Percentiles rank a stretch among this genome's conserved stretches.
These are phyloP conservation scores for Pungitius pungitius DNA, from an alignment of 2,113 vertebrate genomes.

Conservation along the genomic window DNA sequence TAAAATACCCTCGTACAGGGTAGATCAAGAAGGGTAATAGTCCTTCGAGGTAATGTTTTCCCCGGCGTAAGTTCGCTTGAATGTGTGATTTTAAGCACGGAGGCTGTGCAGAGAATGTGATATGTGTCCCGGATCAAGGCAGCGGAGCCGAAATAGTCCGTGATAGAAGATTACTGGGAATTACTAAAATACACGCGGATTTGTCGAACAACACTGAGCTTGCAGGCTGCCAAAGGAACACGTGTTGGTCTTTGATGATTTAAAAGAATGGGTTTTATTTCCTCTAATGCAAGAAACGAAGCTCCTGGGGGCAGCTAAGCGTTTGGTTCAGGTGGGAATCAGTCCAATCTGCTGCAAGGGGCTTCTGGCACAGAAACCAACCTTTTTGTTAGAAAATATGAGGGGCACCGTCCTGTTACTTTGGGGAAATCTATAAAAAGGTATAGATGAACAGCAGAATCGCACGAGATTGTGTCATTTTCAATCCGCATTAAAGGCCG, in stretches of 20 bases:
- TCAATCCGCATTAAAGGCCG: constrained; percentile 19
- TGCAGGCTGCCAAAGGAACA: background rate
- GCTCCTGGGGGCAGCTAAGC: constrained; percentile 7
- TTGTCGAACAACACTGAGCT: constrained; percentile 13
- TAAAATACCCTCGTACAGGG: constrained; percentile 21
- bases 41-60: constrained; percentile 33
- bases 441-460: constrained; percentile 37
- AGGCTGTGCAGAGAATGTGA: background rate
- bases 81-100: constrained; percentile 14
- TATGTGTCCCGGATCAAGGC: background rate
- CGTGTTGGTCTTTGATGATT: constrained; percentile 3
- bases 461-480: constrained; percentile 25
- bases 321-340: constrained; percentile 20
- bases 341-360: background rate
- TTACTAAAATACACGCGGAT: constrained; percentile 25
- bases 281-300: background rate
- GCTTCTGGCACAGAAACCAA: background rate
- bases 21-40: constrained; percentile 13
- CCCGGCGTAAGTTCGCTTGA: constrained; percentile 23
- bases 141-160: background rate
- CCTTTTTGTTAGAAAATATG: constrained; percentile 20
- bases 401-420: background rate
- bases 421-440: constrained; percentile 20
- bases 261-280: background rate
- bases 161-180: constrained; percentile 20